Conservation (phyloP, 23 tunicate genomes). For the Clavelina lepadiformis region DNA sequence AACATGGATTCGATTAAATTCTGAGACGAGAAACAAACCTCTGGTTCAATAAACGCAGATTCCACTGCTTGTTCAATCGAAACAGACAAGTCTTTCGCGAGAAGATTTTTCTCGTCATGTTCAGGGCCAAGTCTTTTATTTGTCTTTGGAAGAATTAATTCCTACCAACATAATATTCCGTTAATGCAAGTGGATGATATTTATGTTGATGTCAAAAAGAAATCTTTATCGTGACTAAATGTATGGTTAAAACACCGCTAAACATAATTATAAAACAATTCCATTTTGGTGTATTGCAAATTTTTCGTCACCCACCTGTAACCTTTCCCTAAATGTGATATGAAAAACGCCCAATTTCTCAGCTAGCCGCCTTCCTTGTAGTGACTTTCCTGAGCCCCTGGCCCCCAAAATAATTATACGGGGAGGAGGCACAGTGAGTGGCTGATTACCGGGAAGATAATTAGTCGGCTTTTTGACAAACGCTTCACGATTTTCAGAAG, state of each 20-base stretch:
- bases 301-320: slow-evolving; percentile 72
- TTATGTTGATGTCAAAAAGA: no score
- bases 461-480: slow-evolving; percentile 43
- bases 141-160: slow-evolving; percentile 71
- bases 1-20: no score
- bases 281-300: no score
- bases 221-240: no score
- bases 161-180: slow-evolving; percentile 31
- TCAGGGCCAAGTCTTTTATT: slow-evolving; percentile 84
- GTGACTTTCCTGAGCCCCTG: slow-evolving; percentile 79
- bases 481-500: slow-evolving; percentile 68
- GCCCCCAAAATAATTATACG: slow-evolving; percentile 76
- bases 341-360: slow-evolving; percentile 79
- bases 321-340: slow-evolving; percentile 72
- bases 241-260: no score
- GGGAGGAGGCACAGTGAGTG: slow-evolving; percentile 86
- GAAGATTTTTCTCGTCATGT: slow-evolving; percentile 73
- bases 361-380: slow-evolving; percentile 90
- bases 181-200: no score
- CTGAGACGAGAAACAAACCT: no score
- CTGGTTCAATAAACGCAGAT: no score
- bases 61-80: slow-evolving; percentile 83
- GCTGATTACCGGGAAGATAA: slow-evolving; percentile 41
- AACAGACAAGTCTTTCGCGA: slow-evolving; percentile 56
- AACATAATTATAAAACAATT: no score